Evolutionary conservation across 2,888 invertebrate species (phyloP).

Genomic region (Hirtodrosophila histrioides): DNA sequence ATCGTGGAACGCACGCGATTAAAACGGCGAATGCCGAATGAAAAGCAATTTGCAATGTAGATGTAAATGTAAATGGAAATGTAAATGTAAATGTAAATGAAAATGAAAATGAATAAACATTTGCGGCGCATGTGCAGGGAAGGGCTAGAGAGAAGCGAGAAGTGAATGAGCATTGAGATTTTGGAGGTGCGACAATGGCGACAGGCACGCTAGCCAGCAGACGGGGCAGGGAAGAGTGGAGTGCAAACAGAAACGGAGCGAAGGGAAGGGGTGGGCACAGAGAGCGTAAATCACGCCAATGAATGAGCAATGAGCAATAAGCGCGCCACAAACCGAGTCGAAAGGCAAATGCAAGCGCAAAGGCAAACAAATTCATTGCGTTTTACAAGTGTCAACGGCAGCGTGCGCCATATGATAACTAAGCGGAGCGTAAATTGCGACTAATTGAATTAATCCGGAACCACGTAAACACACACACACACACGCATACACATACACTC

Average conservation of each 20-base stretch:
- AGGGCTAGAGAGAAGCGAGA: constrained; percentile 24
- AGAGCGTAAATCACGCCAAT: constrained; percentile 61
- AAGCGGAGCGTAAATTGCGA: constrained; percentile 75
- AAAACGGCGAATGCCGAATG: constrained; percentile 58
- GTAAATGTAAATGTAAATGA: constrained; percentile 56
- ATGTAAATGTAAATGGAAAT: constrained; percentile 46
- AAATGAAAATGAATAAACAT: constrained; percentile 58
- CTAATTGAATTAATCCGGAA: constrained; percentile 68
- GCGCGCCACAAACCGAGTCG: constrained; percentile 15
- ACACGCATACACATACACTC: constrained; percentile 13
- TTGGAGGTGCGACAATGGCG: constrained; percentile 49
- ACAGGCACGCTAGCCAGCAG: constrained; percentile 52
- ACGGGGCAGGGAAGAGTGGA: constrained; percentile 15
- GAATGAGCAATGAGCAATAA: constrained; percentile 57
- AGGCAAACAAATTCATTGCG: constrained; percentile 72
- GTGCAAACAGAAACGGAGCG: background rate
- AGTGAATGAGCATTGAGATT: constrained; percentile 57
- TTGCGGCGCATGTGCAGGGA: constrained; percentile 55
- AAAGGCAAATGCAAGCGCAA: constrained; percentile 35
- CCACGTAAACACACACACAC: constrained; percentile 38
- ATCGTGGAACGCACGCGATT: constrained; percentile 64
- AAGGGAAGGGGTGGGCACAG: constrained; percentile 5
- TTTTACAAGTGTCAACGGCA: constrained; percentile 74
- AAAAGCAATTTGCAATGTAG: constrained; percentile 75
- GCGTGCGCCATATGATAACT: constrained; percentile 69